Evolutionary conservation across 2,113 vertebrate species (phyloP).

Genomic region (Pachypanchax playfairii): DNA sequence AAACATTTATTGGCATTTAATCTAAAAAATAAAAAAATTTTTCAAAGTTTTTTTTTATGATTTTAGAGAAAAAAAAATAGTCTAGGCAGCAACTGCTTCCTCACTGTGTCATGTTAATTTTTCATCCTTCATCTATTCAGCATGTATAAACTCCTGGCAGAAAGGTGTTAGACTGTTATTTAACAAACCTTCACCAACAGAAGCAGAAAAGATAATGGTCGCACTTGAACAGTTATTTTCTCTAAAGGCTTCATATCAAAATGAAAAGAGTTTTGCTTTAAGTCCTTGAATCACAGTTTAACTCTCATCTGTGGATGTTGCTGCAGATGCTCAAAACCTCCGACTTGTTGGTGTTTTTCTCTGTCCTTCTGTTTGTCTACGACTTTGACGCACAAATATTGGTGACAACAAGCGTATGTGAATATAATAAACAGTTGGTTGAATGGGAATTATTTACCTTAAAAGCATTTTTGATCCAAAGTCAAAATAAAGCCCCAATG

Average conservation of each 20-base stretch:
- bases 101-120: no score
- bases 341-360: no score
- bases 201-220: no score
- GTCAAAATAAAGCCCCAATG: background rate
- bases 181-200: no score
- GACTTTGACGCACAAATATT: no score
- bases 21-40: background rate
- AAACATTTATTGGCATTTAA: background rate
- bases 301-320: conserved; percentile 23
- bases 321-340: conserved; percentile 25
- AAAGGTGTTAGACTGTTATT: no score
- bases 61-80: background rate
- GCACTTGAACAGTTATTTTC: background rate
- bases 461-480: background rate
- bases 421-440: background rate
- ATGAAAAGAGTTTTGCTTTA: background rate
- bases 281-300: no score
- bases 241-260: background rate
- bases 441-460: background rate
- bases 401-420: no score
- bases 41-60: background rate
- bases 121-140: no score
- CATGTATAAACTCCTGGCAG: no score
- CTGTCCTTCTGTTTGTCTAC: no score
- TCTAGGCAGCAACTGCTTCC: no score